Base-by-base conservation (phyloP, 2,113 vertebrate genomes). In the Ciconia maguari region DNA sequence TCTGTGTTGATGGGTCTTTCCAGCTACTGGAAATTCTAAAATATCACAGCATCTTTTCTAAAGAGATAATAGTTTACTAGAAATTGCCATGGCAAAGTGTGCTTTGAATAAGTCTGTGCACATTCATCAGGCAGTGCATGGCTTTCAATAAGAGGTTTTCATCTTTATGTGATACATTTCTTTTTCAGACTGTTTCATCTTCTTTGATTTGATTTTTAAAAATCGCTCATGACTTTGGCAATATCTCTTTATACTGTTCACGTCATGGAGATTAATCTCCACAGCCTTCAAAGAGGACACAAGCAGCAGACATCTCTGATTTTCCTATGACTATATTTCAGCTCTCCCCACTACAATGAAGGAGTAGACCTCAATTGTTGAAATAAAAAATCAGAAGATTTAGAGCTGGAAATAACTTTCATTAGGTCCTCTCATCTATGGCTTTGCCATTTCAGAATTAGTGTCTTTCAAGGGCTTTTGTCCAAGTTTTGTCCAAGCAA, bases 161-260 rank as follows among this genome's bases (percentile, higher is more conserved):
- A 46, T 83, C 11, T 84, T 83, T 80, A 17, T 86, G 16, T 48
- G n/a, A 46, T 57, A 36, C 11, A 32, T 64, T 93, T 81, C 60
- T 87, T 72, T 87, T 76, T 66, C 41, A 65, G 22, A 68, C 77
- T 58, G 21, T 64, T 96, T 93, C 5, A 48, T 78, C 38, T 68
- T 84, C 51, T 90, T 83, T 90, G 54, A 86, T 58, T 79, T 89
- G 30, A 72, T 79, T 30, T 92, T 87, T 90, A 71, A 89, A 94
- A 94, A 72, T 84, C 58, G 42, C 25, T 8, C 14, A 6, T 22
- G 42, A 36, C 70, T 94, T 89, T 51, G 48, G 42, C 16, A 17
- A 27, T 72, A 48, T 58, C 41, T 80, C 68, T 68, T 88, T 88
- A 46, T 65, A 32, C 11, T 55, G 19, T 90, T 85, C 71, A 58